These are phyloP conservation scores for Linurgus olivaceus DNA, from an alignment of 2,797 vertebrate genomes.

Conservation along the genomic window DNA sequence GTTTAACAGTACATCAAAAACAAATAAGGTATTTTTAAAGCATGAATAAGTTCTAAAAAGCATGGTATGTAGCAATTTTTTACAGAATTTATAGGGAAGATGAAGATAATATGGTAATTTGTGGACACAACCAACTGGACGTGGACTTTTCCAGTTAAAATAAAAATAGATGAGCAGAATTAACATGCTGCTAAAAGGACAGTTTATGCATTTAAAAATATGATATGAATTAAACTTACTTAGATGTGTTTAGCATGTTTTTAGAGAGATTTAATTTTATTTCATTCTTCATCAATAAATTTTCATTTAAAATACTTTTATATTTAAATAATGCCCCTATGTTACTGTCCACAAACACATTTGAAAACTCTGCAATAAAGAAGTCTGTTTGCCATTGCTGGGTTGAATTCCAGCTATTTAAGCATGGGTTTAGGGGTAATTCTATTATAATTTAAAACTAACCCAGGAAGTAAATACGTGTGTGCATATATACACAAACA, in stretches of 20 bases:
- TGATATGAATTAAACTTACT: not conserved
- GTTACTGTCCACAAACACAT: slow-evolving; percentile 12
- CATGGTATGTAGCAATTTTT: not conserved
- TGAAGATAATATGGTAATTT: not conserved
- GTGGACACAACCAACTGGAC: not conserved
- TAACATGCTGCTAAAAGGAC: not conserved
- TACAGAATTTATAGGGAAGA: not conserved
- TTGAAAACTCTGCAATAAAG: slow-evolving; percentile 21
- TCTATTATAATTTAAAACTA: not conserved
- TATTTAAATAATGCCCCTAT: not conserved
- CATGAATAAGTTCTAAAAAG: not conserved
- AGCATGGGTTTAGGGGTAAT: not conserved
- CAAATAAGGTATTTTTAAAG: not conserved
- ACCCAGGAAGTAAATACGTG: not conserved
- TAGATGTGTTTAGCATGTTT: not conserved
- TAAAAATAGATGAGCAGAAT: not conserved
- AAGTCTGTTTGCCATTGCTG: slow-evolving; percentile 27
- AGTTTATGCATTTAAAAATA: not conserved
- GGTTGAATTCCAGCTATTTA: slow-evolving; percentile 14
- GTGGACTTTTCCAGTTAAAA: not conserved
- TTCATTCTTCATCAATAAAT: not conserved
- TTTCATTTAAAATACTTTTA: not conserved
- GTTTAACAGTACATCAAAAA: not conserved
- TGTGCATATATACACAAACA: slow-evolving; percentile 60
- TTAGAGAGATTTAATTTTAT: not conserved